Evolutionary conservation across 2,797 vertebrate genomes (phyloP).

Genomic region (Melanotaenia boesemani): DNA sequence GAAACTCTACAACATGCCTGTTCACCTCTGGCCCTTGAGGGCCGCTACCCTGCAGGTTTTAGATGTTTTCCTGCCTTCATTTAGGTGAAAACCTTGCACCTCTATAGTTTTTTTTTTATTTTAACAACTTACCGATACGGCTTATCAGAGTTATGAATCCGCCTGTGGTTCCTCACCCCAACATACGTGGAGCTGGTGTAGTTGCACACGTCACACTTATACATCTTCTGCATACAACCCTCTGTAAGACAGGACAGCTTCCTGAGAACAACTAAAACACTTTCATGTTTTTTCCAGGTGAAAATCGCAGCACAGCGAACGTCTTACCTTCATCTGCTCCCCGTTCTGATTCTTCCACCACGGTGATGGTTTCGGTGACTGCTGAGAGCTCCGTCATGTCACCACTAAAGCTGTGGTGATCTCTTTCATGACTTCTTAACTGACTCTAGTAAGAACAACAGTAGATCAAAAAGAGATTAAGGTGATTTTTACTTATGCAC

Average conservation of each 20-base stretch:
- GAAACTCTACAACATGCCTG: no score
- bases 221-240: conserved; percentile 85
- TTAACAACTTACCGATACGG: conserved; percentile 89
- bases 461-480: not conserved
- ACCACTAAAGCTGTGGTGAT: conserved; percentile 86
- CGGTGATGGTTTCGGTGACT: conserved; percentile 72
- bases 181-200: conserved; percentile 96
- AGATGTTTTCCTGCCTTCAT: not conserved
- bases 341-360: conserved; percentile 75
- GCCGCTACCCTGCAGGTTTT: no score
- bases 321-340: conserved; percentile 85
- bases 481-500: not conserved
- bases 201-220: conserved; percentile 93
- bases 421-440: conserved; percentile 92
- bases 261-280: not conserved
- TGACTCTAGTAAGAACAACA: conserved; percentile 85
- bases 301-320: not conserved
- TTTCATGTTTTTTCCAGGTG: no score
- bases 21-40: no score
- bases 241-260: conserved; percentile 59
- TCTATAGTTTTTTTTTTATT: not conserved
- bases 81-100: not conserved
- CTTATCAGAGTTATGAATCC: conserved; percentile 96
- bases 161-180: conserved; percentile 94
- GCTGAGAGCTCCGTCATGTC: conserved; percentile 72